Conservation (phyloP, 2,888 invertebrate species). For the Plebejus anna region DNA sequence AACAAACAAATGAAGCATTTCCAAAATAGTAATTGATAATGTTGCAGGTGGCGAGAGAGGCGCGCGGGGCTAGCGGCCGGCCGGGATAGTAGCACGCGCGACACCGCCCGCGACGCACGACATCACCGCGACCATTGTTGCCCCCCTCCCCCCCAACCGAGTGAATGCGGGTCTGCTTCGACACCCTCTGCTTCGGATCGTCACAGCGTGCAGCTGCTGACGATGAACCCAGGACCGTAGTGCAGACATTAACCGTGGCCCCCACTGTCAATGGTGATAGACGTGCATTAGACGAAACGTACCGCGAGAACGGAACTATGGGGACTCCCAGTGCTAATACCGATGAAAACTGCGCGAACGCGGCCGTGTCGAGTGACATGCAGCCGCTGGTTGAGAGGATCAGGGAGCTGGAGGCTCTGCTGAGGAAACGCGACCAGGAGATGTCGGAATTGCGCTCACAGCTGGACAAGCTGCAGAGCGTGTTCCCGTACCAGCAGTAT, state of each 20-base stretch:
- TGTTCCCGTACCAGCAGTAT: constrained; percentile 86
- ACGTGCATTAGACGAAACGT: constrained; percentile 72
- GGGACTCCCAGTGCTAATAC: constrained; percentile 80
- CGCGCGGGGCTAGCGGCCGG: constrained; percentile 62
- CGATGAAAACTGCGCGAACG: constrained; percentile 80
- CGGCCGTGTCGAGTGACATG: constrained; percentile 73
- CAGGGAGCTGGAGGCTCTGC: constrained; percentile 85
- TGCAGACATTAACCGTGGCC: constrained; percentile 74
- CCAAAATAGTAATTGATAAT: constrained; percentile 33
- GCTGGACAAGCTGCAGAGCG: constrained; percentile 94
- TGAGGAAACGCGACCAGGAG: constrained; percentile 87
- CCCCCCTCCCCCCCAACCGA: constrained; percentile 78
- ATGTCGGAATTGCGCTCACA: constrained; percentile 91
- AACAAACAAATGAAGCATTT: background rate
- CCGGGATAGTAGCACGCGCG: constrained; percentile 64
- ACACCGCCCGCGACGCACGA: constrained; percentile 73
- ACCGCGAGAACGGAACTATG: constrained; percentile 76
- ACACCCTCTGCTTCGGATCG: constrained; percentile 94
- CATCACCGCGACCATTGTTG: constrained; percentile 61
- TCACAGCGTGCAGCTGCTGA: constrained; percentile 89
- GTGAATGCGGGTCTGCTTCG: constrained; percentile 96
- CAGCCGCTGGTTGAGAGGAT: constrained; percentile 84
- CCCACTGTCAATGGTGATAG: constrained; percentile 74
- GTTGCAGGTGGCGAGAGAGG: constrained; percentile 31
- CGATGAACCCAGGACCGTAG: constrained; percentile 83